Percentiles rank a stretch among this genome's conserved stretches.
Conservation (phyloP, 2,888 invertebrate species). For the Ormyrus labotus region DNA sequence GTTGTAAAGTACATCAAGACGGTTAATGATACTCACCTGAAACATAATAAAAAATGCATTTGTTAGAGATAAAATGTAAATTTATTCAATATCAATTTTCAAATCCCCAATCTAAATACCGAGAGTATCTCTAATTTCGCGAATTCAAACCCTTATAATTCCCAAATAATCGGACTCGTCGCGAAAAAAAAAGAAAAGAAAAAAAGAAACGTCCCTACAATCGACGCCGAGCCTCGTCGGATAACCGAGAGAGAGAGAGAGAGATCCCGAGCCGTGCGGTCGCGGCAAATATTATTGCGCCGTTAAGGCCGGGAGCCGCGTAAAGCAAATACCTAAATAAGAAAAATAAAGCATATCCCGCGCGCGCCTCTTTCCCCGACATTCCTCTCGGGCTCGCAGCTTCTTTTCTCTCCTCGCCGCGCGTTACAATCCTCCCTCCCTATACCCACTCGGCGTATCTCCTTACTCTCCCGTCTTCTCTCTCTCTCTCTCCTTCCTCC, state of each 20-base stretch:
- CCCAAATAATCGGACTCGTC: no score
- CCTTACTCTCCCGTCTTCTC: background rate
- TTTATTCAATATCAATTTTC: no score
- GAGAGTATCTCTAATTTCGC: no score
- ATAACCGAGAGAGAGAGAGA: no score
- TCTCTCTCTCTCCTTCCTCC: background rate
- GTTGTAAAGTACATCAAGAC: background rate
- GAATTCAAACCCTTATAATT: no score
- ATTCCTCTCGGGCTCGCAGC: background rate
- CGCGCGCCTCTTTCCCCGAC: constrained; percentile 11
- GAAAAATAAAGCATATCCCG: background rate
- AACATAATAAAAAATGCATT: constrained; percentile 13
- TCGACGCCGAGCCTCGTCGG: no score
- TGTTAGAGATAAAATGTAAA: background rate
- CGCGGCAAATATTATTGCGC: constrained; percentile 18
- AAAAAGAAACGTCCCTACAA: no score
- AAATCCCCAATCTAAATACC: no score
- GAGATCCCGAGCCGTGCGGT: no score
- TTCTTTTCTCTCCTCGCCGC: background rate
- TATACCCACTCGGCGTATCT: background rate
- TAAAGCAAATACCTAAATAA: constrained; percentile 34
- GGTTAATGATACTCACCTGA: constrained; percentile 25
- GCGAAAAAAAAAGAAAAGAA: no score
- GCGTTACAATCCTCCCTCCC: background rate
- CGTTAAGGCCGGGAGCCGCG: constrained; percentile 1